Conservation (phyloP, 1,140 invertebrate genomes). For the Drosophila repleta region DNA sequence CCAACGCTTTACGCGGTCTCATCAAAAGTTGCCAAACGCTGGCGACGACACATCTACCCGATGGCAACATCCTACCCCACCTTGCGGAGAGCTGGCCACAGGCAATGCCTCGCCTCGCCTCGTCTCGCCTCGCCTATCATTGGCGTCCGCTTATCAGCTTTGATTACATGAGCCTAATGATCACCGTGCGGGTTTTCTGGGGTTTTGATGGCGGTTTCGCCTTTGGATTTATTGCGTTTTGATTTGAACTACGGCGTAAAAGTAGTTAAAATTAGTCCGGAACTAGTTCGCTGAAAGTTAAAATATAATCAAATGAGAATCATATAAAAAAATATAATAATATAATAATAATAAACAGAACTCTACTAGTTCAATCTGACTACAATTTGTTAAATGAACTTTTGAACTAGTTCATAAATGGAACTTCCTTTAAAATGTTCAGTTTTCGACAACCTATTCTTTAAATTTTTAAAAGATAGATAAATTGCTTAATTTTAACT, state of each 20-base stretch:
- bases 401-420: too few relatives aligned
- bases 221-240: neutral
- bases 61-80: neutral
- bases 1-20: slow-evolving; percentile 68
- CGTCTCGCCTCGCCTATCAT: slow-evolving; percentile 27
- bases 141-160: slow-evolving; percentile 36
- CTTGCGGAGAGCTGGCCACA: neutral
- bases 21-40: slow-evolving; percentile 66
- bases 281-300: neutral
- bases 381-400: too few relatives aligned
- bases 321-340: too few relatives aligned
- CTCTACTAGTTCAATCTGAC: too few relatives aligned
- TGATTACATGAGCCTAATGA: slow-evolving; percentile 41
- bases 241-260: neutral
- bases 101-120: neutral
- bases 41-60: slow-evolving; percentile 28
- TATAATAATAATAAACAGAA: too few relatives aligned
- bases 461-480: too few relatives aligned
- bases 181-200: slow-evolving; percentile 9
- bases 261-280: neutral
- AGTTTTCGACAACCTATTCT: too few relatives aligned
- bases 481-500: too few relatives aligned
- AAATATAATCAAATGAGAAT: too few relatives aligned
- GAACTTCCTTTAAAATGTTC: too few relatives aligned
- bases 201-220: neutral